Evolutionary conservation across 2,113 vertebrate species (phyloP).

Genomic region (Ellobius talpinus): DNA sequence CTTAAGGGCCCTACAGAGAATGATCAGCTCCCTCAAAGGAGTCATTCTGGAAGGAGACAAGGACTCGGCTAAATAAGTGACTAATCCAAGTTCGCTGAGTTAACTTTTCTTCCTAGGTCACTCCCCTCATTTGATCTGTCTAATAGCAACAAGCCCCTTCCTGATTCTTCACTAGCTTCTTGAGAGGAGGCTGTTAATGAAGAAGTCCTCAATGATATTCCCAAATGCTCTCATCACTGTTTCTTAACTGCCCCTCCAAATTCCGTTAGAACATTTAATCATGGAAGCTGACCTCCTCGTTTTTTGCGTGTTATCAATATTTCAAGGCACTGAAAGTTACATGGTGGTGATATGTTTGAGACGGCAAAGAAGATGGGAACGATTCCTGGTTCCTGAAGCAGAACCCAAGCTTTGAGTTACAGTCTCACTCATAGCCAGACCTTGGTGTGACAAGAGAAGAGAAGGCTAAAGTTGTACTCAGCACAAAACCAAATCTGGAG

Average conservation of each 20-base stretch:
- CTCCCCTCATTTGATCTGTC: not conserved
- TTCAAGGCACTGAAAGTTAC: not conserved
- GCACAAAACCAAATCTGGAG: not conserved
- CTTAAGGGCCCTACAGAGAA: not conserved
- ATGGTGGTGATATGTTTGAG: not conserved
- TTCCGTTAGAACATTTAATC: not conserved
- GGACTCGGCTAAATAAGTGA: not conserved
- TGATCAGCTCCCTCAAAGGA: not conserved
- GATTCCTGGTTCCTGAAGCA: not conserved
- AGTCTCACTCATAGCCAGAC: not conserved
- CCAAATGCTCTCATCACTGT: not conserved
- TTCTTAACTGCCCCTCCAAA: slow-evolving; percentile 1
- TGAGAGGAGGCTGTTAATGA: not conserved
- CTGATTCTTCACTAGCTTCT: not conserved
- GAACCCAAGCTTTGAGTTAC: not conserved
- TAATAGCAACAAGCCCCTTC: not conserved
- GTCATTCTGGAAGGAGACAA: not conserved
- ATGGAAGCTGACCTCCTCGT: not conserved
- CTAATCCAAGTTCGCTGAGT: not conserved
- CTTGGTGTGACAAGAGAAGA: not conserved
- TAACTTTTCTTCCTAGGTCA: not conserved
- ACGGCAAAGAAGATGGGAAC: not conserved
- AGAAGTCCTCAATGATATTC: not conserved
- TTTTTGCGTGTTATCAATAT: not conserved
- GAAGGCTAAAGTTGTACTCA: not conserved